Conservation (phyloP, 1,140 invertebrate species). For the Apocrypta bakeri region DNA sequence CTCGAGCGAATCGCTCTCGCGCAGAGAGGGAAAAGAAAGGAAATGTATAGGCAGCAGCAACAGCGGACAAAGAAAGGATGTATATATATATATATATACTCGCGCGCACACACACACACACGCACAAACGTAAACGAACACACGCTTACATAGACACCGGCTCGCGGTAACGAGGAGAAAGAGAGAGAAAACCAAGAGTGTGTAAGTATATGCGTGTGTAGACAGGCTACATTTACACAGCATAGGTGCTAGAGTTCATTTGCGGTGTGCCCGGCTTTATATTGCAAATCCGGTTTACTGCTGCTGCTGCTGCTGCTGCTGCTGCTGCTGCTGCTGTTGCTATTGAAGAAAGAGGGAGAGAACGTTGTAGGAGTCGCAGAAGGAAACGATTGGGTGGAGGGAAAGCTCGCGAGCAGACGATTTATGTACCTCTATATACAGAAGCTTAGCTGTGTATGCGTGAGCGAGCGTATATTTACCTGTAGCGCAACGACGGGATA, state of each 20-base stretch:
- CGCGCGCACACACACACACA: background rate
- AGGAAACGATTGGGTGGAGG: slow-evolving; percentile 26
- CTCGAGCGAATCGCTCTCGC: slow-evolving; percentile 54
- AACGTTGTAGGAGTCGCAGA: slow-evolving; percentile 18
- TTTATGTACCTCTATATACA: background rate
- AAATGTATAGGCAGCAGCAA: slow-evolving; percentile 57
- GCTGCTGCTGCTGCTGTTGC: slow-evolving; percentile 41
- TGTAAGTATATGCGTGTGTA: background rate
- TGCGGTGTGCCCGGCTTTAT: background rate
- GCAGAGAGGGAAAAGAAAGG: slow-evolving; percentile 47
- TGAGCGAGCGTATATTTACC: background rate
- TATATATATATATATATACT: slow-evolving; percentile 2
- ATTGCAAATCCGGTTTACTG: slow-evolving; percentile 70
- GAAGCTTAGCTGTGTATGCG: no score
- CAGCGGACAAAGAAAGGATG: slow-evolving; percentile 52
- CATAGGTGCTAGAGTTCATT: slow-evolving; percentile 31
- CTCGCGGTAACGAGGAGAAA: background rate
- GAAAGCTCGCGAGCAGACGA: slow-evolving; percentile 15
- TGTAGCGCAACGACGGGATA: slow-evolving; percentile 20
- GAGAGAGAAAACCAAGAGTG: background rate
- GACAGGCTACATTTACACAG: background rate
- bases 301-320: slow-evolving; percentile 44
- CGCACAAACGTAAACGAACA: no score
- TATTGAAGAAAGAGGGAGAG: slow-evolving; percentile 48
- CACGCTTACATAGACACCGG: no score